These are phyloP conservation scores for human DNA, from an alignment of 2,113 vertebrate species.

Conservation along the genomic window DNA sequence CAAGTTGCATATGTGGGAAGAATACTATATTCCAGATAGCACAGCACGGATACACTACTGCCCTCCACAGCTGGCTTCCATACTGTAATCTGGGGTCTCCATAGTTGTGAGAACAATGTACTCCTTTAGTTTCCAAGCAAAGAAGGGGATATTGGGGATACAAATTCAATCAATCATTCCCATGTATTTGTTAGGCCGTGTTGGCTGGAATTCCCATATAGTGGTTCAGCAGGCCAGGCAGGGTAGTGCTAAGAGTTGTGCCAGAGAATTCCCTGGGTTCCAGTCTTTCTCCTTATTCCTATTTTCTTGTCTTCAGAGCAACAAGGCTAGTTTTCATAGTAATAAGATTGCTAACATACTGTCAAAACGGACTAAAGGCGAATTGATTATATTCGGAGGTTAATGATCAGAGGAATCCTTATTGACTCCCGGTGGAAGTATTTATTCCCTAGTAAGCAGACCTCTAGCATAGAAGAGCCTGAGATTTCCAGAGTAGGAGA, in stretches of 20 bases:
- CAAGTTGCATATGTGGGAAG: neutral
- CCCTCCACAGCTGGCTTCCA: neutral
- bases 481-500: neutral
- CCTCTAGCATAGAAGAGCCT: neutral
- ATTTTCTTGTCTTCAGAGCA: neutral
- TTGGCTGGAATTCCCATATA: neutral
- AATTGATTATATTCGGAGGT: neutral
- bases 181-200: neutral
- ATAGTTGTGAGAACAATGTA: neutral
- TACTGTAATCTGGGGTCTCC: neutral
- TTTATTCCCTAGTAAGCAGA: neutral
- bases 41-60: neutral
- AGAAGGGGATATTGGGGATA: neutral
- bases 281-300: neutral
- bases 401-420: neutral
- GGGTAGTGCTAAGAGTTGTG: neutral
- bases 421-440: neutral
- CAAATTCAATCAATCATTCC: neutral
- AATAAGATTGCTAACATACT: neutral
- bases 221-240: neutral
- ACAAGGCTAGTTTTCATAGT: neutral
- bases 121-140: neutral
- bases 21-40: neutral
- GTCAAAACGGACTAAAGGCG: neutral
- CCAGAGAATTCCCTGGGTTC: accelerated